A percentile compares a stretch with the other conserved stretches of the same genome.
These are phyloP conservation scores for Nemoura dubitans DNA, from an alignment of 2,888 invertebrate genomes.

Conservation along the genomic window DNA sequence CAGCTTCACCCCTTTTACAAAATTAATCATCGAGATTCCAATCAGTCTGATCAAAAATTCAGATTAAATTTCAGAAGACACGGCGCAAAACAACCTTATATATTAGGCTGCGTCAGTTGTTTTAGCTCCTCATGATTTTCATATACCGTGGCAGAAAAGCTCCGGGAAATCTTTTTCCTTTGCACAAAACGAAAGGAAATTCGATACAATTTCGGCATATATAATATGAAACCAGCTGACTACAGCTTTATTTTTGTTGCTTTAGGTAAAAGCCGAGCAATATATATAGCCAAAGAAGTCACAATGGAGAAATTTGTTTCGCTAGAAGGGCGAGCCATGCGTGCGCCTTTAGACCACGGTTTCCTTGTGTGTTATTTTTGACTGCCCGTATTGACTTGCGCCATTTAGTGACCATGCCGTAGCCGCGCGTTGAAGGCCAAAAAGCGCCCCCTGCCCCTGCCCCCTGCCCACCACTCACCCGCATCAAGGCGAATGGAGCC, in stretches of 20 bases:
- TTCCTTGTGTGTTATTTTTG: conserved; percentile 1
- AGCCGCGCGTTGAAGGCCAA: background rate
- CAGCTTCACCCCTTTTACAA: background rate
- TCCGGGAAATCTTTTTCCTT: background rate
- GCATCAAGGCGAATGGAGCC: conserved; percentile 9
- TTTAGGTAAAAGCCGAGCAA: background rate
- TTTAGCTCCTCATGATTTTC: background rate
- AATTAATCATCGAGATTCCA: background rate
- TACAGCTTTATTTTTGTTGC: background rate
- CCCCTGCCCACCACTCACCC: background rate
- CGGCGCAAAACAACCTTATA: background rate
- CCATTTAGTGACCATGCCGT: background rate
- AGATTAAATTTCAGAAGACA: conserved; percentile 12
- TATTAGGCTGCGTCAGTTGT: background rate
- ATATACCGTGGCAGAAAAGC: background rate
- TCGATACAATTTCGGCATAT: background rate
- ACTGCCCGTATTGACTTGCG: conserved; percentile 21
- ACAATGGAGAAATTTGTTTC: background rate
- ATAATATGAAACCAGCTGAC: background rate
- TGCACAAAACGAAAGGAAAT: background rate
- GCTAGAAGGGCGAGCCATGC: background rate
- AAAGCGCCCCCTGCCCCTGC: too few relatives aligned
- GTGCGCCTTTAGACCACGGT: background rate
- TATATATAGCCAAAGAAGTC: background rate
- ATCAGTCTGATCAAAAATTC: background rate